Conservation (phyloP, 2,888 invertebrate species). For the Pardosa pseudoannulata region DNA sequence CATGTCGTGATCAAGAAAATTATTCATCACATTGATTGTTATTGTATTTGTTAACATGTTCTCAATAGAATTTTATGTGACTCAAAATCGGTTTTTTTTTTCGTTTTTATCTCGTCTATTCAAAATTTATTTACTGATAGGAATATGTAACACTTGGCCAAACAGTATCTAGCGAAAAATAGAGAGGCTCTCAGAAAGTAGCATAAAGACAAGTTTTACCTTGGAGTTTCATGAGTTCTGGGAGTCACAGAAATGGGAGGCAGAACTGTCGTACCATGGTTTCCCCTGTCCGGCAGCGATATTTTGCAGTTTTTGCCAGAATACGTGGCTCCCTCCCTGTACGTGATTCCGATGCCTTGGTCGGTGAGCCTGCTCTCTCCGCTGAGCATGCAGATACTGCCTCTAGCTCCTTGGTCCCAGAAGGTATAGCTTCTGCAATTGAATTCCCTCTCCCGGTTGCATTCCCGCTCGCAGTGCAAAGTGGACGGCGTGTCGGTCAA, state of each 20-base stretch:
- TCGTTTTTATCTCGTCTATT: no score
- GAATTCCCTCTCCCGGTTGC: constrained; percentile 78
- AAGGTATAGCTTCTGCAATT: constrained; percentile 77
- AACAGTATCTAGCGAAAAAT: no score
- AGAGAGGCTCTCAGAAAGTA: no score
- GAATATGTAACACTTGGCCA: no score
- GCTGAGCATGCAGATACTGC: constrained; percentile 83
- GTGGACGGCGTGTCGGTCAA: constrained; percentile 75
- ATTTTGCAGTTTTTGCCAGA: constrained; percentile 82
- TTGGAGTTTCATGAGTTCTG: neutral
- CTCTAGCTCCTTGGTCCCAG: constrained; percentile 73
- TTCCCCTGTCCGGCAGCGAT: constrained; percentile 23
- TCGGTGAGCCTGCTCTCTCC: constrained; percentile 82
- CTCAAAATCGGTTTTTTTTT: no score
- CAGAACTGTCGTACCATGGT: constrained; percentile 20
- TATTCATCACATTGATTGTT: no score
- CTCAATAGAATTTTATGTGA: no score
- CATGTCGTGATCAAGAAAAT: no score
- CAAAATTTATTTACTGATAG: no score
- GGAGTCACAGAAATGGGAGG: constrained; percentile 9
- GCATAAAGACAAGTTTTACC: neutral
- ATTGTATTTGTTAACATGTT: no score
- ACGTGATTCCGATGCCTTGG: constrained; percentile 79
- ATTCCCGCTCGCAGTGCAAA: constrained; percentile 78
- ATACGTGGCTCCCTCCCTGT: constrained; percentile 82